Evolutionary conservation across 2,888 invertebrate genomes (phyloP).

Genomic region (Macaria notata): DNA sequence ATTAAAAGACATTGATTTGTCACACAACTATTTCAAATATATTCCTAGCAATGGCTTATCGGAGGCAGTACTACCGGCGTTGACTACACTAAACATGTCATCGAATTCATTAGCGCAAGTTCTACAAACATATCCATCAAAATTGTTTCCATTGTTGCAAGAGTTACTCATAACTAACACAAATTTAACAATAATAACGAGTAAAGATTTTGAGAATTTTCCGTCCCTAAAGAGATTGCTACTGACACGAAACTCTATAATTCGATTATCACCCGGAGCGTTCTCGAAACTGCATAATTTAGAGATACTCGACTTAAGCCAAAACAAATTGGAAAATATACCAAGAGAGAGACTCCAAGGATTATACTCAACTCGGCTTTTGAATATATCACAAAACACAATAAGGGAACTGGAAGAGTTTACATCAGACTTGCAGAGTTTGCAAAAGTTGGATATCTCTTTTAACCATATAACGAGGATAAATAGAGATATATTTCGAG

Average conservation of each 20-base stretch:
- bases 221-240: conserved; percentile 89
- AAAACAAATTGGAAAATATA: conserved; percentile 91
- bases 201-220: conserved; percentile 92
- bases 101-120: conserved; percentile 90
- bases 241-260: conserved; percentile 88
- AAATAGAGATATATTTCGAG: conserved; percentile 88
- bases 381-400: conserved; percentile 93
- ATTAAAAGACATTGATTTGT: conserved; percentile 88
- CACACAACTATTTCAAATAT: conserved; percentile 89
- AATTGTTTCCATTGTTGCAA: conserved; percentile 89
- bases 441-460: conserved; percentile 91
- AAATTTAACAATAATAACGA: conserved; percentile 91
- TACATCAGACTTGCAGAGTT: conserved; percentile 87
- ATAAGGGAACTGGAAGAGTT: conserved; percentile 92
- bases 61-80: conserved; percentile 86
- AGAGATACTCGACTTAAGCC: conserved; percentile 89
- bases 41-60: conserved; percentile 90
- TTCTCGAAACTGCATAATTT: conserved; percentile 90
- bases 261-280: conserved; percentile 91
- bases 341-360: conserved; percentile 93
- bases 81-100: conserved; percentile 91
- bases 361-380: conserved; percentile 85
- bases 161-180: conserved; percentile 91
- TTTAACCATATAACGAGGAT: conserved; percentile 91
- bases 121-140: conserved; percentile 86